Base-by-base conservation (phyloP, 2,797 vertebrate species). In the Cichlasoma orientale region DNA sequence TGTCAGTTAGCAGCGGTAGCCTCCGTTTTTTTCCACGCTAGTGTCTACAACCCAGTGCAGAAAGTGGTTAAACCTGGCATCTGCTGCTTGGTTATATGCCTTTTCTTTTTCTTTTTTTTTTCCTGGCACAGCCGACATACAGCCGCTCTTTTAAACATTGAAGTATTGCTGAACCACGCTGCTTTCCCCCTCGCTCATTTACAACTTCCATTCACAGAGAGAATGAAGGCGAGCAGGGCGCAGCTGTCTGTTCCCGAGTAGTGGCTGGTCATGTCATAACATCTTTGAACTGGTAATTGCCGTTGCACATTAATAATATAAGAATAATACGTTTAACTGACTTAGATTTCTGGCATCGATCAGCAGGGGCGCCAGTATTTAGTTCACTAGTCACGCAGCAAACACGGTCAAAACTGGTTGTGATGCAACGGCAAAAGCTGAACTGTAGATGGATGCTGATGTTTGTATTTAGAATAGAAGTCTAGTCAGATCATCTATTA, bases 141-240 rank as follows among this genome's bases (percentile, higher is more conserved):
- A 41, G 38, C 11, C 1, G 7, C 38, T 41, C 38, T 41, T 41
- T 41, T 41, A 41, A 41, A 41, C 38, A 23, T 8, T 63, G 16
- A 63, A 63, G 36, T 44, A 18, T 8, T 18, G 59, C 14, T 5
- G 36, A 25, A 5, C 38, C 21, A 27, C 0, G 0, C 23, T 63
- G 59, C 38, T 44, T 44, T 23, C 38, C 11, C 18, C 23, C 4
- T 63, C 41, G 14, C 59, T 63, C 14, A 44, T 63, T 63, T 44
- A 63, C 59, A 25, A 25, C 21, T 63, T 10, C 59, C 23, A 25
- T 27, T 63, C 59, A 0, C 36, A 19, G 0, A 63, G 59, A 44
- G 38, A 63, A 63, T 1, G 0, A 25, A 44, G 7, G 44, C 44
- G 36, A 25, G 59, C 36, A 11, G 59, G 36, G 59, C 14, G 44